Conservation (phyloP, 2,113 vertebrate genomes). For the Prinia subflava region DNA sequence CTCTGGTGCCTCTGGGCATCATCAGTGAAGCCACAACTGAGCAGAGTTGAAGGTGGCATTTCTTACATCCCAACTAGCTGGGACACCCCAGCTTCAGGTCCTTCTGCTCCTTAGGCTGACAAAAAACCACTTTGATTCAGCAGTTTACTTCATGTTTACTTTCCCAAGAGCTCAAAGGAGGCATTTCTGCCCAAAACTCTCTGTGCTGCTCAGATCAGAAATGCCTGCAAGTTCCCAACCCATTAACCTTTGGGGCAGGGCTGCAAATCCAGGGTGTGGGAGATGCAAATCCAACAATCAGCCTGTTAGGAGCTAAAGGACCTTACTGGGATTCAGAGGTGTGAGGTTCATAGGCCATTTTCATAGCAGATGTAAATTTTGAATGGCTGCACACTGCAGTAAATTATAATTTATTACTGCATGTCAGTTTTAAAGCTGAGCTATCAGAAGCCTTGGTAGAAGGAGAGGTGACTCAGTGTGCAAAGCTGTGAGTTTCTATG, state of each 20-base stretch:
- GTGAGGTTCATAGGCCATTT: not conserved
- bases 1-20: not conserved
- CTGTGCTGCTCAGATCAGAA: not conserved
- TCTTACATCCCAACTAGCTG: not conserved
- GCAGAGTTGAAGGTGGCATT: not conserved
- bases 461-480: not conserved
- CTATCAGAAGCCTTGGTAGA: not conserved
- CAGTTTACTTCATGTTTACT: not conserved
- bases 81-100: not conserved
- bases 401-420: not conserved
- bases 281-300: not conserved
- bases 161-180: not conserved
- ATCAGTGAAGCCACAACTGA: not conserved
- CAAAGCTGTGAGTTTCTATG: not conserved
- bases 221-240: not conserved
- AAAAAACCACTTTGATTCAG: not conserved
- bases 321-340: not conserved
- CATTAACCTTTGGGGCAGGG: not conserved
- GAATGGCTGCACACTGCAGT: not conserved
- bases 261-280: not conserved
- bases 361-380: not conserved
- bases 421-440: not conserved
- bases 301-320: not conserved
- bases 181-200: not conserved
- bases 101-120: not conserved